These are phyloP conservation scores for Phalacrocorax pelagicus DNA, from an alignment of 2,113 vertebrate species.

Conservation along the genomic window DNA sequence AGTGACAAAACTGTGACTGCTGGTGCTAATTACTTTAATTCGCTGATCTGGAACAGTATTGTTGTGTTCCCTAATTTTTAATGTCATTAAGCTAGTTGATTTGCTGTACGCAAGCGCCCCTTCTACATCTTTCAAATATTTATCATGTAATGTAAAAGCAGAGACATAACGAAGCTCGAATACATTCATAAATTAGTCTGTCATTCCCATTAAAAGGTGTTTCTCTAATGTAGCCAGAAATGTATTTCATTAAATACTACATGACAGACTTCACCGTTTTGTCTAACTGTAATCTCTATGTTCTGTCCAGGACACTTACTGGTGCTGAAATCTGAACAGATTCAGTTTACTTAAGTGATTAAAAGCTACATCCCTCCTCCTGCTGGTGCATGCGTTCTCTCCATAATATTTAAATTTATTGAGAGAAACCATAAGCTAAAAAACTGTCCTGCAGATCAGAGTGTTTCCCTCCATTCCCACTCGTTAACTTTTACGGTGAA, in stretches of 20 bases:
- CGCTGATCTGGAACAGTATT: not conserved
- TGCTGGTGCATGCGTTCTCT: not conserved
- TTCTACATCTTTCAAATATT: not conserved
- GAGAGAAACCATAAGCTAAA: constrained; percentile 21
- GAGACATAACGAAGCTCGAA: not conserved
- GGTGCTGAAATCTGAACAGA: constrained; percentile 66
- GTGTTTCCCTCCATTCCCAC: not conserved
- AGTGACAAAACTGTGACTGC: constrained; percentile 20
- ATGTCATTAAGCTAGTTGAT: constrained; percentile 18
- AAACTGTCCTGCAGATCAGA: not conserved
- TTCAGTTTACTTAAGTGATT: constrained; percentile 69
- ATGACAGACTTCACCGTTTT: constrained; percentile 56
- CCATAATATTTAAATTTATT: not conserved
- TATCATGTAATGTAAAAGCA: not conserved
- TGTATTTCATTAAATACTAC: constrained; percentile 38
- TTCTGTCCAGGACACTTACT: constrained; percentile 53
- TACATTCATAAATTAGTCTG: not conserved
- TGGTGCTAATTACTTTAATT: not conserved
- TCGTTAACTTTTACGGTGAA: not conserved
- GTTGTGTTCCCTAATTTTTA: not conserved
- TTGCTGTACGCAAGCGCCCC: not conserved
- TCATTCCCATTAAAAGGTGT: constrained; percentile 54
- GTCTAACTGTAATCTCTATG: constrained; percentile 50
- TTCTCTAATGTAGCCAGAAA: constrained; percentile 54
- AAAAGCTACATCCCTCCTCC: constrained; percentile 15